phyloP scores from a whole-genome alignment of 2,797 vertebrate species.

The Pelochelys cantorii region DNA sequence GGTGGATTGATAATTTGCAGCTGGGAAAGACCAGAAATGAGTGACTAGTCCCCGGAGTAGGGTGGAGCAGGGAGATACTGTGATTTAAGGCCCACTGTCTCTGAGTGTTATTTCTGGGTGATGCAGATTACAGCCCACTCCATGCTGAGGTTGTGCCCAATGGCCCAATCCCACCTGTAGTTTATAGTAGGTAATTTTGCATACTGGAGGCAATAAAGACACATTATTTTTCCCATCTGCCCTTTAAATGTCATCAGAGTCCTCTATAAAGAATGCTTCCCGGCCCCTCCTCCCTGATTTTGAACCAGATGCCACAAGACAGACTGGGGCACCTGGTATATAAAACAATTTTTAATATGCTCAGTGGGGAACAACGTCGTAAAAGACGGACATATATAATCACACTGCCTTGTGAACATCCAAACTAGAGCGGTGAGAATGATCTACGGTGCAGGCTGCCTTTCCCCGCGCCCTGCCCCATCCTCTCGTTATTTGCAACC shows the following conservation, averaged over 20 bases:
- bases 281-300: neutral
- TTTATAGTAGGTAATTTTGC: neutral
- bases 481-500: neutral
- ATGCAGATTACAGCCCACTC: neutral
- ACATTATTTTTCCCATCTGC: neutral
- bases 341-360: neutral
- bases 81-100: neutral
- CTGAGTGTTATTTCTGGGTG: neutral
- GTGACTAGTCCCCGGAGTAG: neutral
- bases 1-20: neutral
- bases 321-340: neutral
- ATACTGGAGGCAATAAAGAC: neutral
- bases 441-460: neutral
- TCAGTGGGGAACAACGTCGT: neutral
- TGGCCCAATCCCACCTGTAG: neutral
- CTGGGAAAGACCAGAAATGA: neutral
- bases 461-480: neutral
- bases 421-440: neutral
- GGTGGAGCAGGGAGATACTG: neutral
- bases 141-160: neutral
- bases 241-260: neutral
- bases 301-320: neutral
- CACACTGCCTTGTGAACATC: neutral
- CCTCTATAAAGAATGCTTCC: neutral
- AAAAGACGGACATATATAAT: neutral